Conservation (phyloP, 1,140 invertebrate genomes). For the Muscidifurax raptorellus region DNA sequence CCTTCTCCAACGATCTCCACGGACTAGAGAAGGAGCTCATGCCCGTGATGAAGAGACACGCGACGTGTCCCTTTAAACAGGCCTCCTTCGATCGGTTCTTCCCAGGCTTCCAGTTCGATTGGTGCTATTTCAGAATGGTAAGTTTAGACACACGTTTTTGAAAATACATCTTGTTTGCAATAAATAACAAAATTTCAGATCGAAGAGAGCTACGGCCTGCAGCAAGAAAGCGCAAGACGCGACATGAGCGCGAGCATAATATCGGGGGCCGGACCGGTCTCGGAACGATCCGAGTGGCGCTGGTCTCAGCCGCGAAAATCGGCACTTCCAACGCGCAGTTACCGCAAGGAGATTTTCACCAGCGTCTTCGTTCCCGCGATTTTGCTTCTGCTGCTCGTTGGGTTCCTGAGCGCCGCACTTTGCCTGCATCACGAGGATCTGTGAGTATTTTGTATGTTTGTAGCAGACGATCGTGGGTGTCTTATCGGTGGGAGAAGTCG, state of each 20-base stretch:
- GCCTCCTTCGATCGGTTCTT: constrained; percentile 91
- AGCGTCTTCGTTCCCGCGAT: constrained; percentile 83
- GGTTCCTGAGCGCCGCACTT: constrained; percentile 82
- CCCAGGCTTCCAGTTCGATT: constrained; percentile 87
- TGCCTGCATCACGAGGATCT: constrained; percentile 87
- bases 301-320: constrained; percentile 78
- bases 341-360: constrained; percentile 82
- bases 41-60: constrained; percentile 84
- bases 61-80: constrained; percentile 88
- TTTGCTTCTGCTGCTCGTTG: constrained; percentile 81
- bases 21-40: constrained; percentile 88
- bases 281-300: constrained; percentile 63
- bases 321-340: constrained; percentile 82
- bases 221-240: constrained; percentile 65
- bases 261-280: background rate
- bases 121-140: constrained; percentile 92
- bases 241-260: constrained; percentile 70
- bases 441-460: constrained; percentile 78
- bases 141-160: too few relatives aligned
- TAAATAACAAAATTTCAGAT: constrained; percentile 63
- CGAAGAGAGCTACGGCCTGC: constrained; percentile 59
- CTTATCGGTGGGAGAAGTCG: too few relatives aligned
- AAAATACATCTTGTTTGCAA: too few relatives aligned
- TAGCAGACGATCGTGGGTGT: too few relatives aligned
- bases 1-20: constrained; percentile 85